Conservation (phyloP, 2,113 vertebrate species). For the Pedetes capensis region DNA sequence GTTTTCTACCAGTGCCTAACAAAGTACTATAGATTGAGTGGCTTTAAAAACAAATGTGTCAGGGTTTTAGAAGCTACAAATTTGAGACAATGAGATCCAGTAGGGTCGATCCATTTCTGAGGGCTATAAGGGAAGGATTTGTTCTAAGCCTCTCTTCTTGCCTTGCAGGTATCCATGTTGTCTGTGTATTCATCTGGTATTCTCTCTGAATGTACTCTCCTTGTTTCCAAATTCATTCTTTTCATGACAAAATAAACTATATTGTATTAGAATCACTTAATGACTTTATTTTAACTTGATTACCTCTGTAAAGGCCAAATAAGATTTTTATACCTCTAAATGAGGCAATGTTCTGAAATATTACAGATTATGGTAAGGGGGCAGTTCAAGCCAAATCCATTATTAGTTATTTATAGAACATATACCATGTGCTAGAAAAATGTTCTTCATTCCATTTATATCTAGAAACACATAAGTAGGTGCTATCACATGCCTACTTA, state of each 20-base stretch:
- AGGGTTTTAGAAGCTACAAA: background rate
- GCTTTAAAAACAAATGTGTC: background rate
- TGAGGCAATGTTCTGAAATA: background rate
- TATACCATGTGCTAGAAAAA: background rate
- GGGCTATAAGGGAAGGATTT: background rate
- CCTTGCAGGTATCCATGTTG: background rate
- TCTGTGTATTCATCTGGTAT: background rate
- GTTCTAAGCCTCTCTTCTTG: background rate
- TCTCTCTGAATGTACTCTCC: background rate
- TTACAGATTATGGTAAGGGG: background rate
- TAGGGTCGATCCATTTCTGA: background rate
- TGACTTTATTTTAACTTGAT: constrained; percentile 9
- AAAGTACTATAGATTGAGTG: background rate
- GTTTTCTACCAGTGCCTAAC: background rate
- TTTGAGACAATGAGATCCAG: background rate
- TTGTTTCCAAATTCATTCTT: background rate
- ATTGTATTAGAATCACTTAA: background rate
- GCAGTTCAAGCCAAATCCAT: background rate
- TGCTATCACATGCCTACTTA: background rate
- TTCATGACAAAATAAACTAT: background rate
- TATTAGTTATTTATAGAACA: background rate
- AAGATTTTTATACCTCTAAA: background rate
- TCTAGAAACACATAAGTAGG: background rate
- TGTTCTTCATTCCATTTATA: background rate
- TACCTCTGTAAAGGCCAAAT: background rate